phyloP scores from a whole-genome alignment of 2,888 invertebrate species.

The Bhutanitis thaidina region DNA sequence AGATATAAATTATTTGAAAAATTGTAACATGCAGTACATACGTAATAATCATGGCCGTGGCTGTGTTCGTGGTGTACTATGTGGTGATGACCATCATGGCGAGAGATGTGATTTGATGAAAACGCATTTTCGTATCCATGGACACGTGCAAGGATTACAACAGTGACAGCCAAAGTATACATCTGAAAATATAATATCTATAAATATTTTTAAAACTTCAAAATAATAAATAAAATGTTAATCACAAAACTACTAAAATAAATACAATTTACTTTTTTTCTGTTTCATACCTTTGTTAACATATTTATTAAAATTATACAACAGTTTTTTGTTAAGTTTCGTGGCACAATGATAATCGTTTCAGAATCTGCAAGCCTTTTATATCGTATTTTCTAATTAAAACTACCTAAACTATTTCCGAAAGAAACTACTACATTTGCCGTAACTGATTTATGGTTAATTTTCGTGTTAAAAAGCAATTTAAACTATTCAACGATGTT shows the following conservation, averaged over 20 bases:
- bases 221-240: neutral
- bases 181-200: neutral
- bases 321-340: neutral
- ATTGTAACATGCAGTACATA: slow-evolving; percentile 19
- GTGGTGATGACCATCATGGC: slow-evolving; percentile 30
- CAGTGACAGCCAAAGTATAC: neutral
- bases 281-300: slow-evolving; percentile 14
- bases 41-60: slow-evolving; percentile 61
- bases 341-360: slow-evolving; percentile 1
- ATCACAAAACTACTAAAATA: too few relatives aligned
- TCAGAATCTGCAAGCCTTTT: slow-evolving; percentile 1
- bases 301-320: neutral
- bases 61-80: slow-evolving; percentile 25
- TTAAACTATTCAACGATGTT: too few relatives aligned
- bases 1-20: too few relatives aligned
- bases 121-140: slow-evolving; percentile 31
- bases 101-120: slow-evolving; percentile 34
- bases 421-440: too few relatives aligned
- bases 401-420: too few relatives aligned
- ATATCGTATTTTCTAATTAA: neutral
- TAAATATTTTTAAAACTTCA: too few relatives aligned
- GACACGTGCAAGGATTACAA: slow-evolving; percentile 3
- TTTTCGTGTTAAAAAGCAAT: too few relatives aligned
- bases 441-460: too few relatives aligned
- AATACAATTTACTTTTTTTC: too few relatives aligned